Base-by-base conservation (phyloP, 1,140 invertebrate species). In the Drosophila erecta region DNA sequence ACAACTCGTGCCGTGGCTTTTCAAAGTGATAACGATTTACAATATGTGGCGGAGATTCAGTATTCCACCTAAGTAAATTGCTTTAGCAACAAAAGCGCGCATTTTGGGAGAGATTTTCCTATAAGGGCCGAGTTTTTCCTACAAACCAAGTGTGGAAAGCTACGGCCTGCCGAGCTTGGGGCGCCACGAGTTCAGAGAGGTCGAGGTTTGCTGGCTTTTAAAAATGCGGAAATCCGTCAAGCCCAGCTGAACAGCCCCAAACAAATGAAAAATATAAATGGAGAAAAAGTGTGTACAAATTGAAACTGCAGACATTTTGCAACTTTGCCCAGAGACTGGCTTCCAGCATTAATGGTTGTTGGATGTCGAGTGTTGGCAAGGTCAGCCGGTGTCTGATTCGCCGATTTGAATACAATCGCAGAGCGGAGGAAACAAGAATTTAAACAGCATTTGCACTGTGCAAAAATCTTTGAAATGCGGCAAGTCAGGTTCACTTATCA, bases 331-430 rank as follows among this genome's bases (percentile, higher is more conserved):
- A 40, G 64, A 17, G 43, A 56, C 44, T 58, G 46, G 54, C 67
- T 60, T 24, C 3, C 24, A 15, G 66, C 33, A 47, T 46, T 66
- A 81, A 62, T 56, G 58, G 44, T 37, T 72, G 76, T 79, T 73
- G 79, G 64, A 64, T 76, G 47, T 53, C 66, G 69, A 53, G 35
- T 60, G 79, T 57, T 62, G 60, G 62, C 83, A 87, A 87, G 83
- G 83, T 87, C 83, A 89, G 65, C 84, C 64, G 73, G 76, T 89
- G 81, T 64, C 46, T 38, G 56, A 60, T 41, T 27, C 44, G 55
- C 53, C 55, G 66, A 87, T 87, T 87, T 87, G 79, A 87, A 87
- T 87, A 87, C 83, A 87, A 87, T 83, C 75, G 81, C 66, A n/a
- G 5, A 24, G 33, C 41, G 17, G 44, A 41, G 47, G 56, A 60